These are phyloP conservation scores for Chrysodeixis includens DNA, from an alignment of 2,888 invertebrate species.

Conservation along the genomic window DNA sequence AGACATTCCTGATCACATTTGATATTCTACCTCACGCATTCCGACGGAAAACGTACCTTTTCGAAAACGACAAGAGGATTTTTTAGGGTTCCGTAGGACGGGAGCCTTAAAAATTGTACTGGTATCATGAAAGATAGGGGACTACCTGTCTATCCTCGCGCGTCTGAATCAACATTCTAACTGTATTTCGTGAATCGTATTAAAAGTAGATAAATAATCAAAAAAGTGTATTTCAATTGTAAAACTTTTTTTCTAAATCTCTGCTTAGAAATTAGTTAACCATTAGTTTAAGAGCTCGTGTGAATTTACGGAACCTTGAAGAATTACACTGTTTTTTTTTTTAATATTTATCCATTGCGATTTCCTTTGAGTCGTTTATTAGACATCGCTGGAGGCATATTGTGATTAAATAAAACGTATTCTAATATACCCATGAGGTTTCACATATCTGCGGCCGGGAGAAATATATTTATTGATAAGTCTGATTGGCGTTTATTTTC, in stretches of 20 bases:
- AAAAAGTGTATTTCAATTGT: too few species aligned
- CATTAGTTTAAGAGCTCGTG: too few species aligned
- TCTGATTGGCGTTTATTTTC: background rate
- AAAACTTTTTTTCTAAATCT: too few species aligned
- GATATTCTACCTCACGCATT: background rate
- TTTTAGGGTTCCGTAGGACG: background rate
- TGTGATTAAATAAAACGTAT: slow-evolving; percentile 10
- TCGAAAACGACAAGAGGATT: background rate
- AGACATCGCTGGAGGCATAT: slow-evolving; percentile 18
- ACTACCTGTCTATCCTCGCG: too few species aligned
- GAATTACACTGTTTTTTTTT: background rate
- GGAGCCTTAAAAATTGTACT: too few species aligned
- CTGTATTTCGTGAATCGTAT: too few species aligned
- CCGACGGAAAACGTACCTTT: background rate
- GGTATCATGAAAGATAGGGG: too few species aligned
- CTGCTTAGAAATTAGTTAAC: too few species aligned
- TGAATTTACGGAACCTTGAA: background rate
- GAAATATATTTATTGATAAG: slow-evolving; percentile 1
- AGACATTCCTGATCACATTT: background rate
- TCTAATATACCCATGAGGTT: slow-evolving; percentile 14
- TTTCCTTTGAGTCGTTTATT: slow-evolving; percentile 25
- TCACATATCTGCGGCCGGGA: background rate
- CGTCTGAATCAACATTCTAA: too few species aligned
- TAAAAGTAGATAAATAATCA: too few species aligned
- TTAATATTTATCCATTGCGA: slow-evolving; percentile 8